A percentile compares a stretch with the other conserved stretches of the same genome.
phyloP scores from a whole-genome alignment of 2,113 vertebrate species.

The Acrocephalus kingi region DNA sequence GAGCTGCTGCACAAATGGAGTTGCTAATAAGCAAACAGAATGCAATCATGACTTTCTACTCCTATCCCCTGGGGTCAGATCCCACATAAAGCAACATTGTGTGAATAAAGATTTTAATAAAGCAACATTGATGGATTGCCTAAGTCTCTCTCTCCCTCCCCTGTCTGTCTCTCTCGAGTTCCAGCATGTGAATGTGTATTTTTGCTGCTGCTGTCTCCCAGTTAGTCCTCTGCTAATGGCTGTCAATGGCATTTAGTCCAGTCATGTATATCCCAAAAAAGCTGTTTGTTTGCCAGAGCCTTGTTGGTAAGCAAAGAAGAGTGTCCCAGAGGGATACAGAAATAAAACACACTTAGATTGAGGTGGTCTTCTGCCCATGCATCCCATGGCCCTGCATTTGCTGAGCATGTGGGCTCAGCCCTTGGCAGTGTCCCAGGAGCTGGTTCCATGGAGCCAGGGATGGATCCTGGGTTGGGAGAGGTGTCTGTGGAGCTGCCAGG shows the following conservation, averaged over 20 bases:
- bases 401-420: not conserved
- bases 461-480: accelerated
- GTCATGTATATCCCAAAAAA: not conserved
- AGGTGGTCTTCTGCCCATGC: not conserved
- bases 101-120: conserved; percentile 81
- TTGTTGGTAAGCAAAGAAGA: not conserved
- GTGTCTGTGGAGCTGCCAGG: not conserved
- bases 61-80: conserved; percentile 58
- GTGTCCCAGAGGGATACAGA: not conserved
- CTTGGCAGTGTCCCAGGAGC: not conserved
- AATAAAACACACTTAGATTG: not conserved
- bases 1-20: conserved; percentile 47
- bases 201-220: not conserved
- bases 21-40: conserved; percentile 48
- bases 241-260: not conserved
- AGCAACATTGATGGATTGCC: conserved; percentile 25
- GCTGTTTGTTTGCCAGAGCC: not conserved
- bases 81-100: conserved; percentile 63
- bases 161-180: not conserved
- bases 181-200: not conserved
- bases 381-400: not conserved
- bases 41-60: conserved; percentile 40
- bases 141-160: not conserved
- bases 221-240: not conserved
- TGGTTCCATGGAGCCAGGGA: not conserved